Conservation (phyloP, 2,113 vertebrate species). For the Burhinus bistriatus region DNA sequence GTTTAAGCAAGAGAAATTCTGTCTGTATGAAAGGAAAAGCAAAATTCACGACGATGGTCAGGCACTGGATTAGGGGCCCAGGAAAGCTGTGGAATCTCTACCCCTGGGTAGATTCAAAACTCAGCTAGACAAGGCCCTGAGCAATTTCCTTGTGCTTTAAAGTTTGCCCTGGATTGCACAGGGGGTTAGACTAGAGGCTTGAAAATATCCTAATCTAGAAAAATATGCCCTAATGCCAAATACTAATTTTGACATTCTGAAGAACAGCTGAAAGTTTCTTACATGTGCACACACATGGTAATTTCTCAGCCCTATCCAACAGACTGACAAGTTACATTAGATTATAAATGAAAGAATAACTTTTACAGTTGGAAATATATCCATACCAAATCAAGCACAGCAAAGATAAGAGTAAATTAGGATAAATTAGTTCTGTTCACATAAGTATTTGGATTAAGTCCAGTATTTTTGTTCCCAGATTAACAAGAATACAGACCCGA, state of each 20-base stretch:
- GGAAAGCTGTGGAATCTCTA: not conserved
- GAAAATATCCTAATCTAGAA: not conserved
- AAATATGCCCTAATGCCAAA: not conserved
- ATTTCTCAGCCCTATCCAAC: not conserved
- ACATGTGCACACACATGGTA: not conserved
- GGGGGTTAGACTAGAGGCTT: not conserved
- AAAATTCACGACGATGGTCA: not conserved
- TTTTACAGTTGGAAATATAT: not conserved
- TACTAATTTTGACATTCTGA: not conserved
- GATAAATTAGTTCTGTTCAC: not conserved
- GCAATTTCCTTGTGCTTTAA: not conserved
- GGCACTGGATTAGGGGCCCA: not conserved
- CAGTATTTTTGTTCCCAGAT: not conserved
- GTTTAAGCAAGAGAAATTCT: not conserved
- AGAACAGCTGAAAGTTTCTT: not conserved
- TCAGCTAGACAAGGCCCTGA: not conserved
- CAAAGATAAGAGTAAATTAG: not conserved
- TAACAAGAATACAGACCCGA: not conserved
- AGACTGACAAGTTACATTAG: not conserved
- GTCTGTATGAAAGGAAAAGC: not conserved
- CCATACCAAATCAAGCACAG: not conserved
- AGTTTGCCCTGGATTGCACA: not conserved
- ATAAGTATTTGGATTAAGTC: not conserved
- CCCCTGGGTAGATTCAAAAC: not conserved
- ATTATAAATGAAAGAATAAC: not conserved